phyloP scores from a whole-genome alignment of 2,888 invertebrate species.

The Caenorhabditis sp. region DNA sequence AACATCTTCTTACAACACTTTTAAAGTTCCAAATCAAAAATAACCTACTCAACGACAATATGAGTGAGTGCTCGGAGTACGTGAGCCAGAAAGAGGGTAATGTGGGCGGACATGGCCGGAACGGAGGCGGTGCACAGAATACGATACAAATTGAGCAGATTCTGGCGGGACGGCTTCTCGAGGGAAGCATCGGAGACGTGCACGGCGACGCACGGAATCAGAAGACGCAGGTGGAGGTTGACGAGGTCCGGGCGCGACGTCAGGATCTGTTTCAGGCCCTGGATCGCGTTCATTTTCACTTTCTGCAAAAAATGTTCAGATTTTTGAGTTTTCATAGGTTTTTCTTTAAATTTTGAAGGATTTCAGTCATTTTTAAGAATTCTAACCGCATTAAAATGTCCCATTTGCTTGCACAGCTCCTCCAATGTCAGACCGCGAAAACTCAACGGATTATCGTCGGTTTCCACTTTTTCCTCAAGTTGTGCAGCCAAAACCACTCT shows the following conservation, averaged over 20 bases:
- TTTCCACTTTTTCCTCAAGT: conserved; percentile 60
- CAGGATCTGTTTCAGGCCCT: conserved; percentile 67
- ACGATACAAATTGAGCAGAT: conserved; percentile 34
- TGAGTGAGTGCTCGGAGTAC: conserved; percentile 63
- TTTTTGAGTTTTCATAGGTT: neutral
- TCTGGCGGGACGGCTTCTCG: conserved; percentile 35
- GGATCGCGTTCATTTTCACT: conserved; percentile 65
- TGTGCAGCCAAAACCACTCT: conserved; percentile 59
- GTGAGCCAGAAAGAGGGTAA: conserved; percentile 69
- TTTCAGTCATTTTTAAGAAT: neutral
- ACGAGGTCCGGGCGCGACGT: conserved; percentile 64
- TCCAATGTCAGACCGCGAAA: conserved; percentile 68
- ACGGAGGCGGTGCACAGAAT: conserved; percentile 60
- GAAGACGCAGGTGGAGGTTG: conserved; percentile 56
- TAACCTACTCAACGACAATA: conserved; percentile 59
- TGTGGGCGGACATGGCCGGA: conserved; percentile 69
- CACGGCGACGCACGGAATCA: conserved; percentile 66
- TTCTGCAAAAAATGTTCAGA: conserved; percentile 44
- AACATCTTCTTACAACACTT: neutral
- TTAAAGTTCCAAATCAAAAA: too few species aligned
- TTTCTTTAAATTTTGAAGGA: neutral
- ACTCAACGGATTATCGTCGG: conserved; percentile 56
- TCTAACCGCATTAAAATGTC: conserved; percentile 71
- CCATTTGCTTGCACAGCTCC: conserved; percentile 70
- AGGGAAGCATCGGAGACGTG: conserved; percentile 55